phyloP scores from a whole-genome alignment of 2,888 invertebrate genomes.

The Eristalis pertinax region DNA sequence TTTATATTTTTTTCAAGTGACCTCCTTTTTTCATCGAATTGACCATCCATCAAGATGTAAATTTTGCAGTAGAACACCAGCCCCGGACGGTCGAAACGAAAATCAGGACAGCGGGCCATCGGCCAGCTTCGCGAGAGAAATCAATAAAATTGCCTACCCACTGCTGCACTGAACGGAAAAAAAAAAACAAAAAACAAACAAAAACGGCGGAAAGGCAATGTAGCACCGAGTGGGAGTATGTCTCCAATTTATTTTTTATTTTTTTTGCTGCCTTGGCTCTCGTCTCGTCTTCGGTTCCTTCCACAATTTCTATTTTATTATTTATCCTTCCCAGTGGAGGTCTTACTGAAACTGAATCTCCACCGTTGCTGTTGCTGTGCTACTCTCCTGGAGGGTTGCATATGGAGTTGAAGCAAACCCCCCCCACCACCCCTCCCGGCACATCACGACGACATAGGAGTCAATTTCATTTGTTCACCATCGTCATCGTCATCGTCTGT shows the following conservation, averaged over 20 bases:
- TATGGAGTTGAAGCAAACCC: neutral
- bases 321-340: constrained; percentile 47
- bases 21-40: neutral
- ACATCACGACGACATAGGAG: constrained; percentile 31
- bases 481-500: too few species aligned
- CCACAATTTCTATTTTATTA: constrained; percentile 45
- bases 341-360: constrained; percentile 45
- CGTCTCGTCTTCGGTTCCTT: neutral
- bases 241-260: constrained; percentile 11
- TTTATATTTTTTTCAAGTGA: neutral
- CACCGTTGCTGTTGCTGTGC: too few species aligned
- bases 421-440: neutral
- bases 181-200: too few species aligned
- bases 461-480: constrained; percentile 36
- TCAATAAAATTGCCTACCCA: constrained; percentile 34
- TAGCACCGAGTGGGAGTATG: neutral
- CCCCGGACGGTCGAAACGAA: constrained; percentile 1
- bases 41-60: constrained; percentile 29
- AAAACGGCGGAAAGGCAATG: neutral
- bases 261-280: too few species aligned
- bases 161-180: too few species aligned
- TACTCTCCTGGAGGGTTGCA: constrained; percentile 6
- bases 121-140: neutral
- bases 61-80: neutral
- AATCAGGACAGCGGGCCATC: constrained; percentile 14